Evolutionary conservation across 2,888 invertebrate genomes (phyloP).

Genomic region (Drosophila differens): DNA sequence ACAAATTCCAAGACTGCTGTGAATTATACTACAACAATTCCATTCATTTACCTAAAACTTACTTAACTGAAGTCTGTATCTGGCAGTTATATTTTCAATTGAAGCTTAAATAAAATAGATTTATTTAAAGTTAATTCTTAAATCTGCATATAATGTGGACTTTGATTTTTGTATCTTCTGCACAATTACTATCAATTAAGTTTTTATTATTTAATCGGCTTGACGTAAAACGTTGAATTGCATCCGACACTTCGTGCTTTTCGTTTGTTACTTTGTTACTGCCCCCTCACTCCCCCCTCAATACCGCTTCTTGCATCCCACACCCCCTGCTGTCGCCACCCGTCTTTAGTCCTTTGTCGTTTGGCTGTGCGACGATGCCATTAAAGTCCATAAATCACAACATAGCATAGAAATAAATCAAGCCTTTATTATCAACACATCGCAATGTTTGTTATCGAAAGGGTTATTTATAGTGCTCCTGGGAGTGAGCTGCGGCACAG

Average conservation of each 20-base stretch:
- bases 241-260: constrained; percentile 13
- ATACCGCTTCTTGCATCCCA: background rate
- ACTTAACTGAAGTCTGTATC: too few species aligned
- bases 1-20: constrained; percentile 14
- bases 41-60: background rate
- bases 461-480: constrained; percentile 78
- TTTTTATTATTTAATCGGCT: constrained; percentile 15
- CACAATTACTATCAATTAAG: background rate
- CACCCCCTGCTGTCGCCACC: constrained; percentile 1
- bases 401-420: constrained; percentile 79
- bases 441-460: constrained; percentile 81
- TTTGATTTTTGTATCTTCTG: background rate
- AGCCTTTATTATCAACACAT: constrained; percentile 81
- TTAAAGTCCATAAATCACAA: constrained; percentile 79
- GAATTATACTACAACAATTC: background rate
- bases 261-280: constrained; percentile 3
- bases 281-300: background rate
- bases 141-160: background rate
- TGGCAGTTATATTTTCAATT: background rate
- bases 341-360: constrained; percentile 8
- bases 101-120: background rate
- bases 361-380: constrained; percentile 55
- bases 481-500: constrained; percentile 48
- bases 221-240: constrained; percentile 52
- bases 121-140: background rate